Base-by-base conservation (phyloP, 2,113 vertebrate genomes). In the Mungos mungo region DNA sequence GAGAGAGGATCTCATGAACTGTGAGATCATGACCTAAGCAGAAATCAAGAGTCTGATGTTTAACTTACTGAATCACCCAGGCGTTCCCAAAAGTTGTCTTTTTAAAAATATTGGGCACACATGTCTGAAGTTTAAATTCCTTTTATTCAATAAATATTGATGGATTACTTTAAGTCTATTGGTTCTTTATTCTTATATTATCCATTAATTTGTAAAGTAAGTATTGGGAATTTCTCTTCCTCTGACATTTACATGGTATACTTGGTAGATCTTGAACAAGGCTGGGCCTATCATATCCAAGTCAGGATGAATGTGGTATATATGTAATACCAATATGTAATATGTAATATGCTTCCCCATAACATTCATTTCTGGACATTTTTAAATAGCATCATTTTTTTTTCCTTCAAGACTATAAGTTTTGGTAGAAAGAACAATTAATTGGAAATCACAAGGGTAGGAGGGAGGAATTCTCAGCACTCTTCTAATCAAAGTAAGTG, bases 121-220 rank as follows among this genome's bases (percentile, higher is more conserved):
- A 90, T 57, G 9, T 91, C 52, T 80, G 52, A 72, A 86, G 38
- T 71, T 38, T 86, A 63, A 96, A 88, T 57, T 82, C 31, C 66
- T 76, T 88, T 88, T 76, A 88, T 93, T 89, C 85, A 72, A 33
- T 47, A 88, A 88, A 18, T 88, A 57, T 57, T 65, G 18, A 90
- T 41, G 41, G 54, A 86, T 16, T 72, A 65, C 52, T 31, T 93
- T 33, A 81, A 13, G 7, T 66, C 31, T 72, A 6, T 80, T 74
- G 25, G 7, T 11, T 95, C 52, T 72, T 82, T 76, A 88, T 91
- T 91, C 31, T 16, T 94, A 60, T 50, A 87, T 74, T 81, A 25
- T 74, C 35, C 18, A 87, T 80, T 87, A 90, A 87, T 88, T 82
- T 76, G 38, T 76, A 74, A 85, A 60, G 31, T 82, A 74, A 85